Evolutionary conservation across 2,797 vertebrate genomes (phyloP), one percentile per base, ranked within the genome.

Genomic region (Chiloscyllium punctatum): DNA sequence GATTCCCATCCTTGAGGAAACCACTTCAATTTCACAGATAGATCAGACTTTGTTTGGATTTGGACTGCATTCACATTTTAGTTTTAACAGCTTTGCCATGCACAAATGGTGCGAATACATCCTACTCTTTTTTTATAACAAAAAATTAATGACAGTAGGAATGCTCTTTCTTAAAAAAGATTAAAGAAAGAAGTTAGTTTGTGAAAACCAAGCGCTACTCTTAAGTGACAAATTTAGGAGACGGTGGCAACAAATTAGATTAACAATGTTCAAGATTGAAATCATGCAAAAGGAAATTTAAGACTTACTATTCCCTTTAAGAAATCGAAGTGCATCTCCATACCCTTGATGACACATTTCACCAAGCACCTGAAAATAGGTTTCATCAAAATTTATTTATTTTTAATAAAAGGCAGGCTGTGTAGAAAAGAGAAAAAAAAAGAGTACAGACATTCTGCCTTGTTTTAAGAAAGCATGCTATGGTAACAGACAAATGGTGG

Each of bases 301-400:
- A n/a, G 37, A 97, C 98, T 94, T 97, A 99, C 99, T 98, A 57
- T 98, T 99, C 91, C 98, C 97, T 96, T 98, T 97, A 48, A 99
- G 97, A 97, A 99, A 99, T 71, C 98, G 98, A 6, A 98, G 97
- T 0, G 99, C 97, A 1, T 99, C 99, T 94, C 98, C 97, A 96
- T 99, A 99, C 18, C 99, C 99, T 0, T 96, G 98, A 96, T 99
- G 98, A 97, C 98, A 99, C 96, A 99, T 97, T 96, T 99, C 98
- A 95, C 98, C 98, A 33, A 98, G 96, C 0, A 97, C 97, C 99
- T 99, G 97, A 3, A 96, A 96, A 96, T 48, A 97, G 0, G 97
- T 21, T 84, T 2, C 37, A 96, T 42, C 42, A 62, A 53, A 69
- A 23, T 37, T 27, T 42, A 27, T 42, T 62, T 16, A 13, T 71